A percentile compares a stretch with the other conserved stretches of the same genome.
phyloP scores from a whole-genome alignment of 2,888 invertebrate genomes.

The Tortricodes alternella region DNA sequence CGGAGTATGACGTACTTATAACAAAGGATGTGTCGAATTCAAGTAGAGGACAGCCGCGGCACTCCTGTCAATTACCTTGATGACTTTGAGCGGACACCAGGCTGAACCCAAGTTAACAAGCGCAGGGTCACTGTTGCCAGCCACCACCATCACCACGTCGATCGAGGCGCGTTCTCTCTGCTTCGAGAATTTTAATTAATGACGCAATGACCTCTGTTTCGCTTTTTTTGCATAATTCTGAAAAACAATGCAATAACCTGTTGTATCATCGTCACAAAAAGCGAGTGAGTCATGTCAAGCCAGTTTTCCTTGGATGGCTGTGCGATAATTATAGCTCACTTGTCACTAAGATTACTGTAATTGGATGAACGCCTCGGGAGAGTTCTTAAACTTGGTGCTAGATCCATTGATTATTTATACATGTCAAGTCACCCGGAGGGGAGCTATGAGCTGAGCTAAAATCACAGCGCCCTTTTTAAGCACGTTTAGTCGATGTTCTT shows the following conservation, averaged over 20 bases:
- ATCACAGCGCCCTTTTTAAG: too few species aligned
- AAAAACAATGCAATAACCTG: constrained; percentile 61
- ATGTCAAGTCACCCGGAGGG: too few species aligned
- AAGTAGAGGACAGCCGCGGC: too few species aligned
- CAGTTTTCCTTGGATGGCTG: constrained; percentile 44
- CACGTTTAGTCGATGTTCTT: too few species aligned
- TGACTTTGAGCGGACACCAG: too few species aligned
- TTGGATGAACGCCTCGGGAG: too few species aligned
- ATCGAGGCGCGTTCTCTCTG: constrained; percentile 38
- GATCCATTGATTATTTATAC: too few species aligned
- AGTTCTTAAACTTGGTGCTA: too few species aligned
- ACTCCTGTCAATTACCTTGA: too few species aligned
- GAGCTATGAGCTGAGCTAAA: too few species aligned
- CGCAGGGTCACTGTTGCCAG: not conserved
- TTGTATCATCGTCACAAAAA: constrained; percentile 49
- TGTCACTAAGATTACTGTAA: not conserved
- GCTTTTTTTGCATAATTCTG: constrained; percentile 57
- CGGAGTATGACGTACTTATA: too few species aligned
- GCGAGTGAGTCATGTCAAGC: constrained; percentile 43
- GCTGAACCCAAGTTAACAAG: not conserved
- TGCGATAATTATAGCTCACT: not conserved
- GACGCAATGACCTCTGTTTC: constrained; percentile 65
- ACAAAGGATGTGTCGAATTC: too few species aligned
- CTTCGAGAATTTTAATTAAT: constrained; percentile 61
- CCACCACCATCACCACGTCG: not conserved